Evolutionary conservation across 2,797 vertebrate genomes (phyloP), one percentile per base, ranked within the genome.

Genomic region (Hoplostethus mediterraneus): DNA sequence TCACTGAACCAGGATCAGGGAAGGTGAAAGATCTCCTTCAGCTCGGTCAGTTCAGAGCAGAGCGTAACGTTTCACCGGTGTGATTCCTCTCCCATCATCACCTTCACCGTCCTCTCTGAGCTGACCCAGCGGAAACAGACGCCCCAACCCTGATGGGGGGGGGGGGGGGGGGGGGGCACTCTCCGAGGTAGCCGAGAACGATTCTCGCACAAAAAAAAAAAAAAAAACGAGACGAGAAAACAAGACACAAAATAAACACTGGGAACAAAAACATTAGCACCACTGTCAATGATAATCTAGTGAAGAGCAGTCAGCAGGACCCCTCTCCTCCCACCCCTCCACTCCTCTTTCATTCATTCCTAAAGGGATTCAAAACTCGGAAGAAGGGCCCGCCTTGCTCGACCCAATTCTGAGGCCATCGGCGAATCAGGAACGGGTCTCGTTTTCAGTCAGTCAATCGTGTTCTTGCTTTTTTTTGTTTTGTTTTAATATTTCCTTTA

Each of bases 161-260:
- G 68, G 21, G 1, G 21, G 33, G 64, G 70, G 17, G 3, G 2
- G 40, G 63, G 51, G 10, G 65, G 85, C 87, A 88, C 88, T 92
- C 93, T 92, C 93, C 87, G 96, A 97, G 95, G 95, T 96, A 96
- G 93, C 96, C 93, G 60, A 80, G 92, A 95, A 89, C 57, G 87
- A 89, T 63, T 86, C 84, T 85, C 48, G 13, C 48, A 82, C 85
- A 87, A 60, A 52, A 77, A 81, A 68, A 79, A 81, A 68, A 79
- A 58, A 60, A 75, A 58, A 51, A 40, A 5, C 33, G 52, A 64
- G 21, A 85, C 45, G 11, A 79, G 63, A 82, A 64, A 71, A 83
- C 52, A 75, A 75, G 65, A 84, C 74, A 75, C 17, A 67, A 71
- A 70, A 75, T 44, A 74, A 67, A 90, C 63, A 88, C 71, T 84